These are phyloP conservation scores for Aptenodytes forsteri DNA, from an alignment of 2,113 vertebrate genomes.

Conservation along the genomic window DNA sequence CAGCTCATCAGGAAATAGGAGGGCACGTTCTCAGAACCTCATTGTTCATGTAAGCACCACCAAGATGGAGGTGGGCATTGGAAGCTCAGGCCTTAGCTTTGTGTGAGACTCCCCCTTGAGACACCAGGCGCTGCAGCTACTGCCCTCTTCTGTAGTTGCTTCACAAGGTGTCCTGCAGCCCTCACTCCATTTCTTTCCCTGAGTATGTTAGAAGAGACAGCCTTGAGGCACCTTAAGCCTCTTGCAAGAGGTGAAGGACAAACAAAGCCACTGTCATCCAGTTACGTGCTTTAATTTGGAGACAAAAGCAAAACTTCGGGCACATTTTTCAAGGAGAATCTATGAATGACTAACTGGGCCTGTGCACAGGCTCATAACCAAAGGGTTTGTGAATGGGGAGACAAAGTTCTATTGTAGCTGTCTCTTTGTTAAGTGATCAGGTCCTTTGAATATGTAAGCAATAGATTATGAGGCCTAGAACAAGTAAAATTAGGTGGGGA, in stretches of 20 bases:
- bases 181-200: neutral
- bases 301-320: neutral
- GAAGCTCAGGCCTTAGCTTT: neutral
- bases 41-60: neutral
- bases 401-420: neutral
- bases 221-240: neutral
- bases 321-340: neutral
- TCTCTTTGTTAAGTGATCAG: neutral
- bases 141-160: neutral
- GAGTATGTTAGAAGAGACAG: neutral
- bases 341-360: neutral
- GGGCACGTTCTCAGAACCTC: neutral
- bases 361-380: neutral
- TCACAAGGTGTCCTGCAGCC: neutral
- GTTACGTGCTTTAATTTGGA: neutral
- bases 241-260: neutral
- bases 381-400: neutral
- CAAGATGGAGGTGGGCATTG: neutral
- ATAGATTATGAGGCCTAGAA: neutral
- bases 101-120: neutral
- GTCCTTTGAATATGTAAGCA: neutral
- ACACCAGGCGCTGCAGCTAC: rapidly evolving
- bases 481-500: neutral
- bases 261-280: neutral
- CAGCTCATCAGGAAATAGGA: neutral